phyloP scores from a whole-genome alignment of 2,888 invertebrate genomes.

The Chrysopilus asiliformis region DNA sequence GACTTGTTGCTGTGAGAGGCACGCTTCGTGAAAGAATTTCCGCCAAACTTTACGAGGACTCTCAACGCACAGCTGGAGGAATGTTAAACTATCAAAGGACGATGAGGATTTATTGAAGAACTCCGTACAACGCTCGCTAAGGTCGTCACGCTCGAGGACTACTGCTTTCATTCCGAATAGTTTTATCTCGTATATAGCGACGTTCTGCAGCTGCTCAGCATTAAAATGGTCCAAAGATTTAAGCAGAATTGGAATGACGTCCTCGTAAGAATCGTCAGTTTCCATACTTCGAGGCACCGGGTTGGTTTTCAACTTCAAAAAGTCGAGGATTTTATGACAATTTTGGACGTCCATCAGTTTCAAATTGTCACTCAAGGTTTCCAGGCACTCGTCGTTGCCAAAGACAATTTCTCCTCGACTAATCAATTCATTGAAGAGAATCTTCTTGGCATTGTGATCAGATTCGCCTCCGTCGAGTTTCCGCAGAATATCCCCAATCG shows the following conservation, averaged over 20 bases:
- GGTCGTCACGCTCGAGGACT: constrained; percentile 16
- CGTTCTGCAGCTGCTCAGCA: constrained; percentile 15
- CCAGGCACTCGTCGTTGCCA: constrained; percentile 26
- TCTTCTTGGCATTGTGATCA: constrained; percentile 4
- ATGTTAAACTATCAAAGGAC: constrained; percentile 19
- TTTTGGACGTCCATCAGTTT: constrained; percentile 19
- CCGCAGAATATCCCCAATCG: constrained; percentile 23
- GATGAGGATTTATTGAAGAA: constrained; percentile 23
- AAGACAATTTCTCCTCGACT: constrained; percentile 19
- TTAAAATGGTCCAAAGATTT: constrained; percentile 19
- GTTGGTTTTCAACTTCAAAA: constrained; percentile 10
- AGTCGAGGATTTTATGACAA: constrained; percentile 20
- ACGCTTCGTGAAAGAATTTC: constrained; percentile 22
- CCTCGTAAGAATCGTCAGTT: constrained; percentile 8
- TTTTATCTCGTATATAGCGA: constrained; percentile 19
- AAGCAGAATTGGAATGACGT: constrained; percentile 17
- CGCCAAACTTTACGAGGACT: constrained; percentile 21
- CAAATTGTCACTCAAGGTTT: constrained; percentile 20
- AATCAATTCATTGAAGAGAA: constrained; percentile 22
- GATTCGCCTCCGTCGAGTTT: constrained; percentile 7
- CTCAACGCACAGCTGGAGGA: constrained; percentile 22
- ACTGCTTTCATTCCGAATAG: constrained; percentile 16
- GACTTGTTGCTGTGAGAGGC: constrained; percentile 19
- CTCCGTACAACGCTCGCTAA: constrained; percentile 18
- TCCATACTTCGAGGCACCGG: constrained; percentile 10